Evolutionary conservation across 1,140 invertebrate species (phyloP).

Genomic region (Pseudomyrmex gracilis): DNA sequence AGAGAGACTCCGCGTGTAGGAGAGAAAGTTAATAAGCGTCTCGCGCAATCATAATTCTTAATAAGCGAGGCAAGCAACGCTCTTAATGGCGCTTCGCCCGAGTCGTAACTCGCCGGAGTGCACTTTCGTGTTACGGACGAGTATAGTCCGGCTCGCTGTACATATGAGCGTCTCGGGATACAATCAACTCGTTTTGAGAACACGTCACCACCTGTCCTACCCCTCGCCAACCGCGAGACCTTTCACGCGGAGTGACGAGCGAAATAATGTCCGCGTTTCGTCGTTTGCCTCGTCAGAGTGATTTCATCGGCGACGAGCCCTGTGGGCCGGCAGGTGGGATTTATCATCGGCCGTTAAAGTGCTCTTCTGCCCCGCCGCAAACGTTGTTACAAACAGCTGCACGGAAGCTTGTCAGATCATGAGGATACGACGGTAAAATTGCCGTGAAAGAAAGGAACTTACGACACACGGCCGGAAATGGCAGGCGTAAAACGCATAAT

Average conservation of each 20-base stretch:
- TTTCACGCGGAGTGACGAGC: constrained; percentile 65
- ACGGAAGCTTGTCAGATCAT: constrained; percentile 60
- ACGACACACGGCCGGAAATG: background rate
- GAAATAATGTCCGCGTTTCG: constrained; percentile 75
- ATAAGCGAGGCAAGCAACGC: constrained; percentile 68
- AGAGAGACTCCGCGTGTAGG: background rate
- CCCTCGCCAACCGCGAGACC: constrained; percentile 59
- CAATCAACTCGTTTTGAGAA: constrained; percentile 58
- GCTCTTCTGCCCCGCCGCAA: constrained; percentile 31
- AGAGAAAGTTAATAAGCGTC: constrained; percentile 67
- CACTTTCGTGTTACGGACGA: constrained; percentile 70
- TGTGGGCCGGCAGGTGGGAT: constrained; percentile 75
- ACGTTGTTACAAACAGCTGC: constrained; percentile 72
- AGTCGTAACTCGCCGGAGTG: constrained; percentile 68
- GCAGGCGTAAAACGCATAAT: constrained; percentile 35
- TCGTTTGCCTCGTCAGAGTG: constrained; percentile 68
- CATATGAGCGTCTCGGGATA: constrained; percentile 51
- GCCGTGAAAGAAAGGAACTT: constrained; percentile 18
- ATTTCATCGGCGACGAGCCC: constrained; percentile 72
- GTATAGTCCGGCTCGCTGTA: constrained; percentile 33
- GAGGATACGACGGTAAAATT: constrained; percentile 47
- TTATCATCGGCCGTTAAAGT: constrained; percentile 77
- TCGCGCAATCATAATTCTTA: constrained; percentile 70
- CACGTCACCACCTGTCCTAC: constrained; percentile 65
- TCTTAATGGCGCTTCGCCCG: constrained; percentile 69